Conservation (phyloP, 2,888 invertebrate species). For the Epinotia nisella region DNA sequence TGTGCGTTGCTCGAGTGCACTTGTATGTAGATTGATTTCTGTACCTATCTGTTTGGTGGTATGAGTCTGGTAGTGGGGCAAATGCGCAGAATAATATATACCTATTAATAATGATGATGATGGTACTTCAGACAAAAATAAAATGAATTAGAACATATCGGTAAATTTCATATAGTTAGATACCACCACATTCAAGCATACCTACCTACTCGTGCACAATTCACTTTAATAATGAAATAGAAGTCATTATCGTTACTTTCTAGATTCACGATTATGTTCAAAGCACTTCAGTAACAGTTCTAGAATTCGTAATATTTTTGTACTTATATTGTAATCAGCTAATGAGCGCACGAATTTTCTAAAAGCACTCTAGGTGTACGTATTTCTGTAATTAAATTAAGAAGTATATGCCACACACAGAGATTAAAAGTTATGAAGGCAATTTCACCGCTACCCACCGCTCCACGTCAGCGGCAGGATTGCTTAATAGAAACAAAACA, state of each 20-base stretch:
- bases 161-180: background rate
- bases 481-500: constrained; percentile 53
- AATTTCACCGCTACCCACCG: constrained; percentile 28
- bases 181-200: background rate
- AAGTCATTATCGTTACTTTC: background rate
- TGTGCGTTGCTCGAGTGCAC: too few species aligned
- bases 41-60: too few species aligned
- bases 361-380: constrained; percentile 5
- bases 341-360: background rate
- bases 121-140: too few species aligned
- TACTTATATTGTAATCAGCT: constrained; percentile 18
- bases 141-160: too few species aligned
- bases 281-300: background rate
- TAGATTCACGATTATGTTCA: background rate
- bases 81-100: too few species aligned
- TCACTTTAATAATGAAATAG: background rate
- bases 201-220: background rate
- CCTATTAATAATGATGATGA: too few species aligned
- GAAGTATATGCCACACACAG: constrained; percentile 23
- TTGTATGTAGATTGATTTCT: too few species aligned
- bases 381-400: constrained; percentile 23
- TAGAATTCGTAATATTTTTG: background rate
- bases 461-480: constrained; percentile 52
- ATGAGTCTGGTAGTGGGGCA: too few species aligned
- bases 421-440: constrained; percentile 37